Conservation (phyloP, 1,140 invertebrate species). For the Anastrepha obliqua region DNA sequence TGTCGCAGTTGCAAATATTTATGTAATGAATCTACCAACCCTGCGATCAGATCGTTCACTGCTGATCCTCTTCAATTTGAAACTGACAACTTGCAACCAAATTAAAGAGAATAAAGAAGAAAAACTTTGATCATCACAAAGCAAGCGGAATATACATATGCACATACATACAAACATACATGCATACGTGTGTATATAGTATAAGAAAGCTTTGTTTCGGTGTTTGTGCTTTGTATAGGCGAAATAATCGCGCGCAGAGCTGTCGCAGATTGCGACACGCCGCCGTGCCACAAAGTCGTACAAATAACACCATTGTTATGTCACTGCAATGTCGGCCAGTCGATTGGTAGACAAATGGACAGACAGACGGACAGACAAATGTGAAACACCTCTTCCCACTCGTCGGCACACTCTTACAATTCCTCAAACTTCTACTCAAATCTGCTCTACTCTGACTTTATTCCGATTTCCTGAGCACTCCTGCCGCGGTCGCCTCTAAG, state of each 20-base stretch:
- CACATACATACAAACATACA: neutral
- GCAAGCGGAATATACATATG: neutral
- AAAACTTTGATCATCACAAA: neutral
- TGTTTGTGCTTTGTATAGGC: neutral
- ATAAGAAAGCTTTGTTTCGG: neutral
- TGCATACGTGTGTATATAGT: neutral
- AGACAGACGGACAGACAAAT: conserved; percentile 42
- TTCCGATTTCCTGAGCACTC: neutral
- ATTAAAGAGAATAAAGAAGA: conserved; percentile 31
- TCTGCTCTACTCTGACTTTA: neutral
- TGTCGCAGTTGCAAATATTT: conserved; percentile 32
- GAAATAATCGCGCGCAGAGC: conserved; percentile 27
- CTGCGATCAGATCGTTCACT: conserved; percentile 16
- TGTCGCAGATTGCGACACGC: conserved; percentile 36
- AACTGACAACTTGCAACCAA: conserved; percentile 49
- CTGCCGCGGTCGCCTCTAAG: neutral
- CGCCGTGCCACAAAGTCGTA: conserved; percentile 48
- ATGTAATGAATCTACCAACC: conserved; percentile 45
- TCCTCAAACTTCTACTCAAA: neutral
- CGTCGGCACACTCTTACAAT: neutral
- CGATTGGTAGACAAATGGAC: conserved; percentile 49
- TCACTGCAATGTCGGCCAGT: conserved; percentile 36
- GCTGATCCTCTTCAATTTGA: conserved; percentile 45
- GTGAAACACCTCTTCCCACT: neutral
- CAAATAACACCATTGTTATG: conserved; percentile 51